Evolutionary conservation across 2,113 vertebrate genomes (phyloP).

Genomic region (Pelecanoides urinatrix): DNA sequence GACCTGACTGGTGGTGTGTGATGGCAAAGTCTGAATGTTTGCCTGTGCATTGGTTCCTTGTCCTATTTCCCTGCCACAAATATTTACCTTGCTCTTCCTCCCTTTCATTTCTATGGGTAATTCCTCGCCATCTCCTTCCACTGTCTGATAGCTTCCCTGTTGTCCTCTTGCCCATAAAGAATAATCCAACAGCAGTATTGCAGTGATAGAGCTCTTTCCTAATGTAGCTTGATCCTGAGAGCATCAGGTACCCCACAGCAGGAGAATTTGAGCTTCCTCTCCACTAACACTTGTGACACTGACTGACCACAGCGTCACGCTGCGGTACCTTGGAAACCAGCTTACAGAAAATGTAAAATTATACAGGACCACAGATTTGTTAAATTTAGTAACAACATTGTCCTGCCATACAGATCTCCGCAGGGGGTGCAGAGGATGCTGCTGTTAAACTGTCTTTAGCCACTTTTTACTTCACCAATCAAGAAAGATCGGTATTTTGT

Average conservation of each 20-base stretch:
- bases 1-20: background rate
- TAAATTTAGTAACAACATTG: background rate
- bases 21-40: background rate
- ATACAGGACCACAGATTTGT: background rate
- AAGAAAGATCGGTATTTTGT: background rate
- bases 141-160: background rate
- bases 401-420: background rate
- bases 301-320: rapidly evolving
- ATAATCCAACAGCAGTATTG: background rate
- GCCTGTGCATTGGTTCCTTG: background rate
- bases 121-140: background rate
- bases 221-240: background rate
- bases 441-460: background rate
- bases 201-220: background rate
- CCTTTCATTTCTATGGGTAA: background rate
- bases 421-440: background rate
- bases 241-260: background rate
- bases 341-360: background rate
- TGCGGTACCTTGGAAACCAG: background rate
- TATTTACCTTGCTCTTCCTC: background rate
- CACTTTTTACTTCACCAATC: background rate
- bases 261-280: background rate
- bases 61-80: background rate
- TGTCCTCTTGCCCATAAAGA: background rate
- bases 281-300: background rate